Conservation (phyloP, 2,113 vertebrate genomes). For the Puntigrus tetrazona region DNA sequence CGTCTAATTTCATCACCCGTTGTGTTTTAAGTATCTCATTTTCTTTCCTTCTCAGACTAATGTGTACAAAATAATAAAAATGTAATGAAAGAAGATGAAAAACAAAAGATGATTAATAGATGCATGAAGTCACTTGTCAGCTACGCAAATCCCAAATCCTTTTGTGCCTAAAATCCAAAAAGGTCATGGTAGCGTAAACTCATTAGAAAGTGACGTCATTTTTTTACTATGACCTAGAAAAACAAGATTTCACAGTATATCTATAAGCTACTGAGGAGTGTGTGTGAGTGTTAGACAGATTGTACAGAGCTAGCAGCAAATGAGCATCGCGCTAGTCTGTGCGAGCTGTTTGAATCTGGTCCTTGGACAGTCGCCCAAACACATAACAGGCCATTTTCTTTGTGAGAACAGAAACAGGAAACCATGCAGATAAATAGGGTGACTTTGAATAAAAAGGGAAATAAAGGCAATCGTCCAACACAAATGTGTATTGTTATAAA, state of each 20-base stretch:
- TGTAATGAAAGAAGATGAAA: neutral
- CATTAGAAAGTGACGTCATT: conserved; percentile 18
- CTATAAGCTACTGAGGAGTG: neutral
- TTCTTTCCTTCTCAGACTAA: neutral
- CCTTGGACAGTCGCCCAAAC: neutral
- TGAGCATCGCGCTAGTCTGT: neutral
- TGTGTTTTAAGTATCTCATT: neutral
- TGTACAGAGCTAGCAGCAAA: neutral
- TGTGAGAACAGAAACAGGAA: conserved; percentile 5
- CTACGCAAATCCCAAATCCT: neutral
- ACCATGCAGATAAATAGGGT: neutral
- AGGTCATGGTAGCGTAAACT: conserved; percentile 16
- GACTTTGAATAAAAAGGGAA: neutral
- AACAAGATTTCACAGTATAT: neutral
- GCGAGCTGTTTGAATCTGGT: conserved; percentile 1
- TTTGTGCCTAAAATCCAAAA: neutral
- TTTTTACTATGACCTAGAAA: conserved; percentile 40
- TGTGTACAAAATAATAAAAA: neutral
- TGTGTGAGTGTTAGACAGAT: neutral
- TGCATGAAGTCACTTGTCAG: neutral
- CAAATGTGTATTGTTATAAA: neutral
- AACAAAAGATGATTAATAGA: neutral
- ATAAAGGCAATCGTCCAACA: neutral
- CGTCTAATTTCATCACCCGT: neutral
- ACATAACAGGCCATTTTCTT: neutral